Evolutionary conservation across 2,888 invertebrate genomes (phyloP).

Genomic region (Acrobasis consociella): DNA sequence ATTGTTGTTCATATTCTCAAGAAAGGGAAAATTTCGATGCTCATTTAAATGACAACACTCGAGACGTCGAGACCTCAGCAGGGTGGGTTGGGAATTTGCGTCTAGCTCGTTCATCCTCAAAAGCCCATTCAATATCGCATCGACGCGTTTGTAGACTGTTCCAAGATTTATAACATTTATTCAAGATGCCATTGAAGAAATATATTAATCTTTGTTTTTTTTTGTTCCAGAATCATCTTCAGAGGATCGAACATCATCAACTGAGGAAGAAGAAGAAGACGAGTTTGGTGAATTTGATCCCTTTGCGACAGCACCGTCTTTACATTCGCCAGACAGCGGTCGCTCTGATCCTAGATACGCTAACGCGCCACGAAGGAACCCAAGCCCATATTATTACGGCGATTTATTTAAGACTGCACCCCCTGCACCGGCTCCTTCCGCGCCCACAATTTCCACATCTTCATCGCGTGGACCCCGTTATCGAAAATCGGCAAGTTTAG

Average conservation of each 20-base stretch:
- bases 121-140: constrained; percentile 35
- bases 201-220: constrained; percentile 25
- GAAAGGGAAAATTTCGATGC: constrained; percentile 49
- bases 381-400: constrained; percentile 92
- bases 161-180: neutral
- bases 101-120: constrained; percentile 51
- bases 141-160: constrained; percentile 13
- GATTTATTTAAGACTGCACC: constrained; percentile 85
- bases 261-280: constrained; percentile 83
- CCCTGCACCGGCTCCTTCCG: constrained; percentile 73
- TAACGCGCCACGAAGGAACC: constrained; percentile 85
- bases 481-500: constrained; percentile 88
- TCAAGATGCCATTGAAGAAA: neutral
- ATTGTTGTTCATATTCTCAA: constrained; percentile 37
- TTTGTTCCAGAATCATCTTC: constrained; percentile 73
- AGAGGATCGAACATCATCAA: constrained; percentile 74
- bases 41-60: constrained; percentile 61
- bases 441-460: constrained; percentile 68
- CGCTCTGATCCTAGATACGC: constrained; percentile 81
- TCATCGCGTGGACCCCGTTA: constrained; percentile 82
- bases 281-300: constrained; percentile 79
- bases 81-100: constrained; percentile 47
- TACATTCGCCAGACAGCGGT: constrained; percentile 88
- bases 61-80: constrained; percentile 59
- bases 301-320: constrained; percentile 79